These are phyloP conservation scores for Drosophila subpulchrella DNA, from an alignment of 1,140 invertebrate genomes.

Conservation along the genomic window DNA sequence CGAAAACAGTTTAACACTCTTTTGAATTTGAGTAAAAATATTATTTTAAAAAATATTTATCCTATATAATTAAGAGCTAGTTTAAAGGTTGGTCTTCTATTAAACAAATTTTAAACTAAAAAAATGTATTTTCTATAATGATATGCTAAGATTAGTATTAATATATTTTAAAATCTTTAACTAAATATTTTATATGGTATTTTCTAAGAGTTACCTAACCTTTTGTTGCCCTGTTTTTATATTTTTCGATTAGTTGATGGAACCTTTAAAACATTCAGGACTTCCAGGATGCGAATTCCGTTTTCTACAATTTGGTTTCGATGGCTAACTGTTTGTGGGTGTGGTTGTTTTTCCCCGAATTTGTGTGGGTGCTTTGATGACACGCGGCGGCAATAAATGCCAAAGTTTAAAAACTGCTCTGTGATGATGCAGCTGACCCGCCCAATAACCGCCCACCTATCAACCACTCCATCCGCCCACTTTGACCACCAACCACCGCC, in stretches of 20 bases:
- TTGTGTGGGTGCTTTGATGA: conserved; percentile 44
- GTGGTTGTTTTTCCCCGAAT: not conserved
- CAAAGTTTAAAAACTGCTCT: conserved; percentile 63
- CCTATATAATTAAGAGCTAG: no score
- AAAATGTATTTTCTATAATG: no score
- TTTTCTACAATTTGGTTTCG: conserved; percentile 37
- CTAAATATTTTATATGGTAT: not conserved
- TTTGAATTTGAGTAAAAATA: not conserved
- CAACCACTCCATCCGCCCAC: not conserved
- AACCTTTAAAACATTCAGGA: not conserved
- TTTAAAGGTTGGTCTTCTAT: no score
- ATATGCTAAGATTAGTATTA: no score
- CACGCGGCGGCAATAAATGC: conserved; percentile 68
- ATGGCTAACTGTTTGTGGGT: conserved; percentile 6
- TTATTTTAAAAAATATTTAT: not conserved
- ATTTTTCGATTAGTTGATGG: not conserved
- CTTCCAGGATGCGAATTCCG: conserved; percentile 15
- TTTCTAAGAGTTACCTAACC: no score
- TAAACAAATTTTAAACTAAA: no score
- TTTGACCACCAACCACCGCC: not conserved
- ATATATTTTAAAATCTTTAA: no score
- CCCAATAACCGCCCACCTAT: not conserved
- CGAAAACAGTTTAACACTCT: not conserved
- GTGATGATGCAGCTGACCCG: conserved; percentile 26
- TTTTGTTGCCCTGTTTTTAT: no score